Evolutionary conservation across 2,888 invertebrate genomes (phyloP), one percentile per base, ranked within the genome.

Genomic region (Aphrophora alni): DNA sequence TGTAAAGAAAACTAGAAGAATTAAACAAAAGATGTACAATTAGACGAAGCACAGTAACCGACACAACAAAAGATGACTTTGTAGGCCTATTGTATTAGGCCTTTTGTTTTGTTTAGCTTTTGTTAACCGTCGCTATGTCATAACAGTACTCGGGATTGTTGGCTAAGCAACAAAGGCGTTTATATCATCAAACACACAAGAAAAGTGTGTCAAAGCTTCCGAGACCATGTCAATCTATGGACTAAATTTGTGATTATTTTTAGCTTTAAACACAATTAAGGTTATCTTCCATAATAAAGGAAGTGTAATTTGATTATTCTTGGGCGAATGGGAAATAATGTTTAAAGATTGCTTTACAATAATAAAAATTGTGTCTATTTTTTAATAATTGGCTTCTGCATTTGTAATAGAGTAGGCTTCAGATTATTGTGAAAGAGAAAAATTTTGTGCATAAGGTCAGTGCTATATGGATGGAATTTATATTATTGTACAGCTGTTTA

Each of bases 51-150:
- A 33, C 33, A 33, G 33, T 33, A 33, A 33, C 33, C 33, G 33
- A 5, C 5, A 10, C 21, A 21, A 59, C 59, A 59, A 59, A 59
- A 59, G 59, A 59, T 14, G 4, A 59, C 59, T 59, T 59, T 59
- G 59, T 59, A 59, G 59, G 59, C 21, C 59, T 59, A n/a, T n/a
- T n/a, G n/a, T n/a, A n/a, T n/a, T n/a, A n/a, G 59, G 59, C 59
- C 59, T 59, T 59, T 59, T 59, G 59, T 59, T 59, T 59, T 59
- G 12, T 7, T 21, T 2, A 21, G 21, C 21, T 59, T 59, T 59
- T 59, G 12, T 7, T 21, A n/a, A 21, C 59, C 21, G 12, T 59
- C 21, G 59, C 21, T 59, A 59, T 59, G 59, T 59, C 59, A 21
- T 59, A 59, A 59, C 59, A 59, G 59, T 59, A 59, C 59, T 44